Evolutionary conservation across 2,113 vertebrate genomes (phyloP).

Genomic region (Periophthalmus modestus): DNA sequence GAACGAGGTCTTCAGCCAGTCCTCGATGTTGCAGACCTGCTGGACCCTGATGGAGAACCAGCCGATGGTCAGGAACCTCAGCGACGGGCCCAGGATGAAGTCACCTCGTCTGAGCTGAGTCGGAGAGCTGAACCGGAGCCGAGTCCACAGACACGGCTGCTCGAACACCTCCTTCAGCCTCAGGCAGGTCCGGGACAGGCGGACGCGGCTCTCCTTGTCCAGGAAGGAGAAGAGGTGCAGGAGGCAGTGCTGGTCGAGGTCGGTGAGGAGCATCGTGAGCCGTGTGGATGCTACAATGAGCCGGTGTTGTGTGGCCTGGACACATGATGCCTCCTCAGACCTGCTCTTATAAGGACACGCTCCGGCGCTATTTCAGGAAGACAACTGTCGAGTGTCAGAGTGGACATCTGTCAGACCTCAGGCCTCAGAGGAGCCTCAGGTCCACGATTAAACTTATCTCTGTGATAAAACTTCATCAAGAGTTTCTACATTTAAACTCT

Average conservation of each 20-base stretch:
- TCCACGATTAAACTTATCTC: no score
- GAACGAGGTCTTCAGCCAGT: conserved; percentile 88
- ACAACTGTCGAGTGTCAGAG: conserved; percentile 77
- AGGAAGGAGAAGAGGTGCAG: conserved; percentile 92
- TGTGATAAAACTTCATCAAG: no score
- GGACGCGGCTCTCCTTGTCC: conserved; percentile 87
- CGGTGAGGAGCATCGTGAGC: conserved; percentile 81
- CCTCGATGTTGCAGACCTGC: conserved; percentile 89
- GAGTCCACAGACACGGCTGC: conserved; percentile 86
- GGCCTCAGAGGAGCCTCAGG: no score
- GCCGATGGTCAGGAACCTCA: conserved; percentile 84
- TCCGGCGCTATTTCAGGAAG: conserved; percentile 86
- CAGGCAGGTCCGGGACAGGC: conserved; percentile 82
- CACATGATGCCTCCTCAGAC: conserved; percentile 72
- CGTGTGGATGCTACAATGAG: conserved; percentile 54
- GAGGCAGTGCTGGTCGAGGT: conserved; percentile 89
- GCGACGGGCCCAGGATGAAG: conserved; percentile 84
- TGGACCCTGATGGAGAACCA: conserved; percentile 92
- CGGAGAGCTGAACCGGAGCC: conserved; percentile 84
- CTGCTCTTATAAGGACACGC: conserved; percentile 90
- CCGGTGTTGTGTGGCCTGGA: conserved; percentile 70
- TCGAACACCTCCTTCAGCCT: conserved; percentile 80
- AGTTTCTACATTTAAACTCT: no score
- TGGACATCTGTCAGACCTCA: conserved; percentile 74
- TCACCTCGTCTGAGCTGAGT: conserved; percentile 84